These are phyloP conservation scores for Picathartes gymnocephalus DNA, from an alignment of 2,113 vertebrate genomes.

Conservation along the genomic window DNA sequence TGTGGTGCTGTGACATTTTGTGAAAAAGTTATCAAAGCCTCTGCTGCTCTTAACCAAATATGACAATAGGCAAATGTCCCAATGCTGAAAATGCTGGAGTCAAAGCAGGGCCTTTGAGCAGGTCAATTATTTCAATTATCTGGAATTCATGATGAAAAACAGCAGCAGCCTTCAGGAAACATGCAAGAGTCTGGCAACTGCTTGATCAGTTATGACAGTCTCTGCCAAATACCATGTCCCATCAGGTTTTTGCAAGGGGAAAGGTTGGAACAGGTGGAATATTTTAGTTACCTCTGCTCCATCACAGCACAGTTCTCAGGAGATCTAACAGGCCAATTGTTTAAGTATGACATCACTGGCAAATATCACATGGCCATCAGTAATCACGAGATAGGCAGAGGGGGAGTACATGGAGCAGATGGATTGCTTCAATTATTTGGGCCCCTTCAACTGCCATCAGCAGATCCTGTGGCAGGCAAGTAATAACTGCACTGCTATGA, in stretches of 20 bases:
- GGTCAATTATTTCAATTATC: conserved; percentile 65
- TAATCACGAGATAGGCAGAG: background rate
- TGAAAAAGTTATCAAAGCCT: conserved; percentile 35
- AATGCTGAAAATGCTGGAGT: background rate
- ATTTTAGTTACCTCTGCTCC: background rate
- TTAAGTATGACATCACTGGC: conserved; percentile 25
- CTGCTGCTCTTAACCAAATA: background rate
- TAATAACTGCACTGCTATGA: conserved; percentile 28
- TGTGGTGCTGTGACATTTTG: background rate
- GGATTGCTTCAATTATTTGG: conserved; percentile 46
- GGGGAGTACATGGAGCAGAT: background rate
- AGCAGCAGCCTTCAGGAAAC: conserved; percentile 49
- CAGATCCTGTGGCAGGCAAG: conserved; percentile 19
- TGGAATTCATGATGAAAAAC: conserved; percentile 47
- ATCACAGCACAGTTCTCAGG: background rate
- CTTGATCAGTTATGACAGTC: conserved; percentile 13
- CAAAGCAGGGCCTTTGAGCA: conserved; percentile 8
- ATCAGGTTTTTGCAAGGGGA: background rate
- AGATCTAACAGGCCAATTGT: background rate
- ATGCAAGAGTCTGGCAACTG: background rate
- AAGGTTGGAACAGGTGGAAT: background rate
- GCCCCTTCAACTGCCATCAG: conserved; percentile 37
- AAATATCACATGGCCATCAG: background rate
- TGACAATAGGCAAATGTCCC: conserved; percentile 15
- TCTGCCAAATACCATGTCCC: conserved; percentile 16